Evolutionary conservation across 2,797 vertebrate species (phyloP).

Genomic region (Varecia variegata): DNA sequence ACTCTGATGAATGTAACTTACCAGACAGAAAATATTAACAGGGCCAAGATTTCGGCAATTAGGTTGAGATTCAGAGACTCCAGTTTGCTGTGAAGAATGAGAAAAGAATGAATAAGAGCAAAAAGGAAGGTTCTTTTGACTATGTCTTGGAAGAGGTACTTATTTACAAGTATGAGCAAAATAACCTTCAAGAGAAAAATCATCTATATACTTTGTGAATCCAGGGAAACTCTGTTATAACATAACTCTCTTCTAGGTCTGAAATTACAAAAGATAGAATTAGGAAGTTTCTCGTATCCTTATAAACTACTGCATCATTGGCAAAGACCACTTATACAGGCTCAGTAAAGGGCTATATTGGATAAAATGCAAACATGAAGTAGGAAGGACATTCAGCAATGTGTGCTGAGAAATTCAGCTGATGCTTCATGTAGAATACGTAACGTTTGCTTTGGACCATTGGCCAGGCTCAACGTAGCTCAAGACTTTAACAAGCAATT

Average conservation of each 20-base stretch:
- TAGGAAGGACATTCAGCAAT: not conserved
- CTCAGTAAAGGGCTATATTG: not conserved
- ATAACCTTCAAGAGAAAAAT: not conserved
- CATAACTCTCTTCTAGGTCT: not conserved
- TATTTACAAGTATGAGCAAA: not conserved
- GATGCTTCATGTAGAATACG: not conserved
- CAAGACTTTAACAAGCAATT: not conserved
- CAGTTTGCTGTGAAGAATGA: constrained; percentile 20
- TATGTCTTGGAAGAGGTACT: not conserved
- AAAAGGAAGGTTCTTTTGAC: constrained; percentile 44
- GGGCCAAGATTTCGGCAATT: constrained; percentile 50
- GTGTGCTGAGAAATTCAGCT: not conserved
- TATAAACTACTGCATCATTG: not conserved
- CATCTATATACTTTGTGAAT: not conserved
- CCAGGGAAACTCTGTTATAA: not conserved
- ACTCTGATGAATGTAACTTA: constrained; percentile 68
- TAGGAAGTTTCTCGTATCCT: not conserved
- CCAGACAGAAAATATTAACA: constrained; percentile 59
- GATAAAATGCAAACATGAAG: not conserved
- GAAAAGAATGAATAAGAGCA: constrained; percentile 58
- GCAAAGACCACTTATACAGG: not conserved
- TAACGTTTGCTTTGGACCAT: not conserved
- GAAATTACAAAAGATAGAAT: not conserved
- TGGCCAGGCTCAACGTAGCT: not conserved
- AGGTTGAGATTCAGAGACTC: constrained; percentile 37